Conservation (phyloP, 2,113 vertebrate species). For the Sinocyclocheilus rhinocerous region DNA sequence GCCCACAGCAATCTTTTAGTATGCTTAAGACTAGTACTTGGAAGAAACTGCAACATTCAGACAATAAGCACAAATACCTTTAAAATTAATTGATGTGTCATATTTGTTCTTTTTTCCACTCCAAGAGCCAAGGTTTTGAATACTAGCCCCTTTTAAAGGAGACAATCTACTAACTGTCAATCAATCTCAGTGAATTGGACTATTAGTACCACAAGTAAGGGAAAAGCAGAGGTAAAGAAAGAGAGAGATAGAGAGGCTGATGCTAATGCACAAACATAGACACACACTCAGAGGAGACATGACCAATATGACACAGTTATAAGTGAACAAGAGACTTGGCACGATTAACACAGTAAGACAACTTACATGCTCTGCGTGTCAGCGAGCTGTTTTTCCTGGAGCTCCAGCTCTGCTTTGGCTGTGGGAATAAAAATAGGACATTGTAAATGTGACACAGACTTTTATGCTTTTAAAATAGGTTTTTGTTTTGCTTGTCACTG, state of each 20-base stretch:
- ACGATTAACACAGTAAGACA: background rate
- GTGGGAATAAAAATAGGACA: conserved; percentile 59
- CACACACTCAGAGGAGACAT: conserved; percentile 64
- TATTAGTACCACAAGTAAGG: background rate
- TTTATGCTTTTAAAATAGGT: background rate
- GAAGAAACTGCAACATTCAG: conserved; percentile 39
- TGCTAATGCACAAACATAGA: conserved; percentile 70
- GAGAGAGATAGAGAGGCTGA: background rate
- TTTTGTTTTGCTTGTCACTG: background rate
- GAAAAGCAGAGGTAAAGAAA: background rate
- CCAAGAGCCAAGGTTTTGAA: conserved; percentile 6
- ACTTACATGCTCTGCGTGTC: conserved; percentile 88
- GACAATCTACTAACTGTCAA: conserved; percentile 17
- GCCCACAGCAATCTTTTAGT: conserved; percentile 39
- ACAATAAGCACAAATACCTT: conserved; percentile 37
- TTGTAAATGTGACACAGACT: conserved; percentile 6
- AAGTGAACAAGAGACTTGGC: conserved; percentile 4
- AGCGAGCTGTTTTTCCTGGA: conserved; percentile 82
- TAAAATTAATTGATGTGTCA: conserved; percentile 37
- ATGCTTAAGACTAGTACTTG: conserved; percentile 49
- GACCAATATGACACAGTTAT: background rate
- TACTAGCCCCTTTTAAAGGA: conserved; percentile 1
- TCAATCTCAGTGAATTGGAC: conserved; percentile 5
- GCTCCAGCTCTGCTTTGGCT: conserved; percentile 90
- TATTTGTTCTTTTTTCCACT: conserved; percentile 39